phyloP scores from a whole-genome alignment of 2,888 invertebrate species.

The Oligia fasciuncula region DNA sequence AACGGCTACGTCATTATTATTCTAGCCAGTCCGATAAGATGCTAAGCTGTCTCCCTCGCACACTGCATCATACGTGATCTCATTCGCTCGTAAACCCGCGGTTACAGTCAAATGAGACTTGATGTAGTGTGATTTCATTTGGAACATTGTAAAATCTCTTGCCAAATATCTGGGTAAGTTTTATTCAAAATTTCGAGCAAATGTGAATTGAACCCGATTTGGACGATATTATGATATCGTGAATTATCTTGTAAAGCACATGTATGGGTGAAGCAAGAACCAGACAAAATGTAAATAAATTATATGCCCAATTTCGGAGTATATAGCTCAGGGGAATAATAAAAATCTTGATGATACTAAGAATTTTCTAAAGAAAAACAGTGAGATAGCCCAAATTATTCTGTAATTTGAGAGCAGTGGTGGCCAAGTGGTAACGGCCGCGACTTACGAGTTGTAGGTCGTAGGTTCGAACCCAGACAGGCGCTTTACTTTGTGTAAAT shows the following conservation, averaged over 20 bases:
- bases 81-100: slow-evolving; percentile 46
- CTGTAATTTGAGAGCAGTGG: too few relatives aligned
- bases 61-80: slow-evolving; percentile 45
- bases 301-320: not conserved
- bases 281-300: not conserved
- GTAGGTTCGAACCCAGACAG: too few relatives aligned
- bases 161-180: slow-evolving; percentile 14
- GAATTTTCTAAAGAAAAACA: not conserved
- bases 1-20: not conserved
- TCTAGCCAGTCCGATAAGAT: slow-evolving; percentile 17
- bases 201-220: slow-evolving; percentile 9
- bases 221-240: not conserved
- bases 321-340: not conserved
- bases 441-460: too few relatives aligned
- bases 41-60: slow-evolving; percentile 39
- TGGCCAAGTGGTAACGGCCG: too few relatives aligned
- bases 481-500: too few relatives aligned
- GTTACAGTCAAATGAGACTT: slow-evolving; percentile 38
- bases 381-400: not conserved
- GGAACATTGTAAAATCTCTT: slow-evolving; percentile 16
- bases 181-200: slow-evolving; percentile 4
- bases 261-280: not conserved
- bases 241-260: not conserved
- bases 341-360: not conserved
- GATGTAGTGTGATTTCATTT: slow-evolving; percentile 22